Percentiles rank a stretch among this genome's conserved stretches.
These are phyloP conservation scores for Rhagoletis pomonella DNA, from an alignment of 1,140 invertebrate species.

Conservation along the genomic window DNA sequence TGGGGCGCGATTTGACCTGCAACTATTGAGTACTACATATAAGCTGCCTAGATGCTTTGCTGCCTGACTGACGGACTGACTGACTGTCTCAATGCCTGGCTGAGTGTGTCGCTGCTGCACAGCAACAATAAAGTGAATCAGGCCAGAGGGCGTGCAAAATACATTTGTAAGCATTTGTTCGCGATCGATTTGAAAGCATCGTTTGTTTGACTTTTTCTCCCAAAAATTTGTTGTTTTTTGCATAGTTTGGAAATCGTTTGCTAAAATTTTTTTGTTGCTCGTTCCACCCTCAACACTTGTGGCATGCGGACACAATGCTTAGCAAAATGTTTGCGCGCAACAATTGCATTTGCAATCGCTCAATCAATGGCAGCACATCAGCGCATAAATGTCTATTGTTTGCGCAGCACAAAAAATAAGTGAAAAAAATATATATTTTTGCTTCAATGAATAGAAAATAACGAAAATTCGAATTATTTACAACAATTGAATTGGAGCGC, in stretches of 20 bases:
- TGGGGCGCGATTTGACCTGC: conserved; percentile 8
- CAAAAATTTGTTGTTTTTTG: background rate
- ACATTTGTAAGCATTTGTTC: background rate
- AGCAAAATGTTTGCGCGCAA: conserved; percentile 5
- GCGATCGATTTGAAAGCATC: conserved; percentile 39
- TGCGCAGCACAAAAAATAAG: background rate
- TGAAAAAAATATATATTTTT: background rate
- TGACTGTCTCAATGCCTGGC: background rate
- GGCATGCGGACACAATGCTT: background rate
- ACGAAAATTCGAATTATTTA: background rate
- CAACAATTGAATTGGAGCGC: conserved; percentile 42
- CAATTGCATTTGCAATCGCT: conserved; percentile 40
- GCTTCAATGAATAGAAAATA: background rate
- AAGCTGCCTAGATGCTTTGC: too few relatives aligned
- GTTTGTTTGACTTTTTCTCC: background rate
- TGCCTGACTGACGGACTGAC: background rate
- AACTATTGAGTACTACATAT: background rate
- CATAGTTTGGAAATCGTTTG: conserved; percentile 9
- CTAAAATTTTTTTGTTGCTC: background rate
- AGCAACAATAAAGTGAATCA: background rate
- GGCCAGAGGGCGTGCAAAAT: background rate
- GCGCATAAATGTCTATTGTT: conserved; percentile 20
- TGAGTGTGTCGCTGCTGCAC: background rate
- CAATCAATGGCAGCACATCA: conserved; percentile 35
- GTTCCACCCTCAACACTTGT: conserved; percentile 43